Evolutionary conservation across 2,797 vertebrate genomes (phyloP), one percentile per base, ranked within the genome.

Genomic region (Hafferia zeledoni): DNA sequence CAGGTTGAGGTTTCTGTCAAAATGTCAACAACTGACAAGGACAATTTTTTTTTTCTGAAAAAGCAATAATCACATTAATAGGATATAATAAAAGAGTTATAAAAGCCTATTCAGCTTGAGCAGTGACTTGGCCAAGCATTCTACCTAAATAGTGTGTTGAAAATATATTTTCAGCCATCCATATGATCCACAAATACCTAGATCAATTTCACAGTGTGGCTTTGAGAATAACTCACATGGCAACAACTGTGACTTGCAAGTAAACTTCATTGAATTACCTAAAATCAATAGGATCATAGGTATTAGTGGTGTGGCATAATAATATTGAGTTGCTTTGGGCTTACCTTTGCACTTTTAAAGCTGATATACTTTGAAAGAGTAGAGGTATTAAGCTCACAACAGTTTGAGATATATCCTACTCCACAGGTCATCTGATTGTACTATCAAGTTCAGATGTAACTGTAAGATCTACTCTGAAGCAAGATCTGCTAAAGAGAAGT

Each of bases 391-490:
- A 87, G 22, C 35, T 90, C 67, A 82, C n/a, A 82, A 52, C 30
- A 74, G 28, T 85, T 77, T 31, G 8, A 94, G 49, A 82, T 23
- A 41, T 10, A 47, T 53, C 35, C 76, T 92, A 30, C 69, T 77
- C 68, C 37, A 49, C 20, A 64, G 71, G 55, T 87, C 74, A 71
- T 89, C 88, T 77, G 41, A 72, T 61, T 68, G 60, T 37, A 81
- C 31, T 61, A 33, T 27, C 56, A 65, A 92, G 57, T 76, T 94
- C 64, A 90, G 83, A 92, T 20, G 27, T 11, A 76, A 70, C 39
- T 33, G n/a, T 80, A 49, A 94, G 85, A 94, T 95, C 85, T 76
- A 31, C 65, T 90, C 67, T 72, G 81, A 71, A 82, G 80, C 25
- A 96, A 89, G 76, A 76, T 82, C 76, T 74, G 61, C 46, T 65